Evolutionary conservation across 2,113 vertebrate species (phyloP), one percentile per base, ranked within the genome.

Genomic region (Muntiacus muntjak): DNA sequence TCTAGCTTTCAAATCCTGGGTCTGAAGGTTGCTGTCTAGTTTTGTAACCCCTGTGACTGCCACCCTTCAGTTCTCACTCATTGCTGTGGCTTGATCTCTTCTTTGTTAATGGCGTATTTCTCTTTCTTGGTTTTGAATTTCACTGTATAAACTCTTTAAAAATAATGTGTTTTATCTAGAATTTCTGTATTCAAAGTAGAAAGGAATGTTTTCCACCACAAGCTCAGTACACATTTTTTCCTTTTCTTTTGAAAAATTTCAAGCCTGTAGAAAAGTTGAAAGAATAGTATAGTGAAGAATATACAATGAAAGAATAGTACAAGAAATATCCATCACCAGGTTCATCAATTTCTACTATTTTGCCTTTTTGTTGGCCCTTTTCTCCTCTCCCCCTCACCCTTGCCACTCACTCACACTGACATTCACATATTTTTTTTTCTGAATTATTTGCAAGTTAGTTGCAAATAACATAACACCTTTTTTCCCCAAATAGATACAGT

Each of bases 111-210:
- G 45, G 23, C 28, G 30, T 96, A 85, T 71, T 91, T 96, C 40
- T 26, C 57, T 94, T 83, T 71, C 40, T 67, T 89, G 19, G 57
- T 91, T 97, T 67, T 89, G 64, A 92, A 78, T 83, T 95, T 64
- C 17, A 36, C 45, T 87, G 36, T 92, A 64, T 92, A 64, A 92
- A 84, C 26, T 55, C 60, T 90, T 47, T 58, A 21, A 76, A 96
- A 36, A 87, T 57, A 87, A 67, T 90, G 15, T 85, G 6, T 43
- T 95, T 91, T 90, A 33, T 90, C 43, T 87, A 52, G 26, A 96
- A 79, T 96, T 94, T 96, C 23, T 93, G 0, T 92, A 50, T 55
- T 92, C 55, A 57, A 14, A 88, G 4, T 50, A 76, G 25, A 57
- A 96, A 92, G 26, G 55, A 97, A 64, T 89, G 76, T 47, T 89